A percentile compares a stretch with the other conserved stretches of the same genome.
Evolutionary conservation across 2,113 vertebrate genomes (phyloP).

Genomic region (Neofelis nebulosa): DNA sequence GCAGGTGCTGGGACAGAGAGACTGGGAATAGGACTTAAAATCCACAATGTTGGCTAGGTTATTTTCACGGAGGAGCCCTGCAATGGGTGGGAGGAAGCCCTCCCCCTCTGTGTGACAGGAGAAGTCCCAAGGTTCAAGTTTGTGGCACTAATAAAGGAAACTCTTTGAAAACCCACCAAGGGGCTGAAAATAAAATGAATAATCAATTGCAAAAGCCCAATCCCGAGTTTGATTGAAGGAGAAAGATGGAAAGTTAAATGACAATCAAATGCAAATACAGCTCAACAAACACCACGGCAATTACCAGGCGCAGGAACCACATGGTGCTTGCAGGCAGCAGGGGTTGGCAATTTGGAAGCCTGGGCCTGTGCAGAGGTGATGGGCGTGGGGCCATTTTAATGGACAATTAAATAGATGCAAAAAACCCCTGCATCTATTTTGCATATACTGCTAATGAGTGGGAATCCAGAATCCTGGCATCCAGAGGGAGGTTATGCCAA

Average conservation of each 20-base stretch:
- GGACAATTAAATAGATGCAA: conserved; percentile 72
- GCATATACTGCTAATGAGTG: conserved; percentile 56
- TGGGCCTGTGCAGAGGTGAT: conserved; percentile 68
- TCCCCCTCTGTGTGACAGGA: conserved; percentile 3
- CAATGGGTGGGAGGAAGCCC: conserved; percentile 18
- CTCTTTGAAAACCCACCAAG: conserved; percentile 57
- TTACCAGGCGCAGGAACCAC: conserved; percentile 69
- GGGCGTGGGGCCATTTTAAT: conserved; percentile 62
- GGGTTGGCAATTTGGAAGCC: conserved; percentile 73
- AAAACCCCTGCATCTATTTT: conserved; percentile 52
- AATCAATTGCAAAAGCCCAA: conserved; percentile 74
- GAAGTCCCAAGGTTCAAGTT: conserved; percentile 67
- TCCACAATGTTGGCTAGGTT: neutral
- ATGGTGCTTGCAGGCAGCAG: conserved; percentile 67
- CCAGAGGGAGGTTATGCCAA: conserved; percentile 17
- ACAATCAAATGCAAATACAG: conserved; percentile 74
- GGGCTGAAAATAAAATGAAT: conserved; percentile 78
- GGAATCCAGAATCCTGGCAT: conserved; percentile 6
- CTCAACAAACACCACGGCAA: conserved; percentile 79
- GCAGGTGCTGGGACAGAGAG: conserved; percentile 72
- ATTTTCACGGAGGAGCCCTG: neutral
- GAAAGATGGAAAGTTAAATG: conserved; percentile 69
- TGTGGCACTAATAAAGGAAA: conserved; percentile 80
- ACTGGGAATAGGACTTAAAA: conserved; percentile 32
- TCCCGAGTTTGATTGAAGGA: conserved; percentile 23